A percentile compares a stretch with the other conserved stretches of the same genome.
Conservation (phyloP, 2,888 invertebrate species). For the Lepidocyrtinus sp. region DNA sequence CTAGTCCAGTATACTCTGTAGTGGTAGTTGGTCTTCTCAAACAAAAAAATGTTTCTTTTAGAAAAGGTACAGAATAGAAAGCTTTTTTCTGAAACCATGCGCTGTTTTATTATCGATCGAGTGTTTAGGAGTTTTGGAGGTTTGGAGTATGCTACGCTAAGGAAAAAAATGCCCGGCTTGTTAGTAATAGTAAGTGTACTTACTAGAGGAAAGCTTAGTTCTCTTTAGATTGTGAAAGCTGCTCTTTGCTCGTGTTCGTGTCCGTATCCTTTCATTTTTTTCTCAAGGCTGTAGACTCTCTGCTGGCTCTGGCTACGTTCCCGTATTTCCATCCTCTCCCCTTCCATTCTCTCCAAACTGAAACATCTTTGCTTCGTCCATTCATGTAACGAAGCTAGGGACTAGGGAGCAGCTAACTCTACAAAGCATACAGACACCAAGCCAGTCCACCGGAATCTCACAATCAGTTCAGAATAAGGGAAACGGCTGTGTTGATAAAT, state of each 20-base stretch:
- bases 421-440: no score
- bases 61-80: not conserved
- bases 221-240: conserved; percentile 46
- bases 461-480: not conserved
- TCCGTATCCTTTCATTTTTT: conserved; percentile 26
- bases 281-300: conserved; percentile 47
- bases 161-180: conserved; percentile 54
- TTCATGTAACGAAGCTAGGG: conserved; percentile 29
- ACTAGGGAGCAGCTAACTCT: no score
- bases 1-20: no score
- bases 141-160: not conserved
- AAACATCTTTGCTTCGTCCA: conserved; percentile 21
- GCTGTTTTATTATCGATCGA: conserved; percentile 56
- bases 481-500: conserved; percentile 40
- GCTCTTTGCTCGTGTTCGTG: conserved; percentile 20
- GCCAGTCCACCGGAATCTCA: not conserved
- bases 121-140: no score
- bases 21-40: no score
- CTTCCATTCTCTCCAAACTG: not conserved
- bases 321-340: not conserved
- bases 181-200: conserved; percentile 33
- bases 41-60: not conserved
- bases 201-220: conserved; percentile 43
- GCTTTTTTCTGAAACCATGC: conserved; percentile 43
- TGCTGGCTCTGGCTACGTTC: conserved; percentile 19